Base-by-base conservation (phyloP, 2,113 vertebrate species). In the Stegostoma tigrinum region DNA sequence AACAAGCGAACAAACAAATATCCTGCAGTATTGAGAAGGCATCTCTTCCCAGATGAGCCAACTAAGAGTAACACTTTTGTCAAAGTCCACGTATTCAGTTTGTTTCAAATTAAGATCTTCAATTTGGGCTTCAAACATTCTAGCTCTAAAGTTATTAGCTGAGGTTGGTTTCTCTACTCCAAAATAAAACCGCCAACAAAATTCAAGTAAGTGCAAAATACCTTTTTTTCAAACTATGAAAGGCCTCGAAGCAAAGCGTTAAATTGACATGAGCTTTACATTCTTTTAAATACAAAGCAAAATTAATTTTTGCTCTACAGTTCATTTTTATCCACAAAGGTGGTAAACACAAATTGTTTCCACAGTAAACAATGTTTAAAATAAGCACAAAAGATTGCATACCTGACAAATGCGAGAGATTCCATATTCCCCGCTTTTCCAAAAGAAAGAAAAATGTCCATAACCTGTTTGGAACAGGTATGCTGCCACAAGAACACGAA, bases 391-490 rank as follows among this genome's bases (percentile, higher is more conserved):
- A 75, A 66, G 38, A 7, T 55, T 95, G 96, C 96, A 96, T 97
- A 99, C 99, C 98, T 99, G 99, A 96, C 98, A 99, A n/a, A 99
- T 98, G 97, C 99, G 97, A 96, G 99, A 98, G 52, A 99, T 98
- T 96, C 99, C 98, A 96, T 99, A 99, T 97, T 99, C 99, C 96
- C 99, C 99, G 97, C 99, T 99, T 96, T 99, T 96, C 99, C 99
- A 99, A 96, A 99, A 99, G 96, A 99, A 99, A 0, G 99, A 99
- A 96, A 99, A 99, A 97, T 99, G 99, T 27, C 99, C 99, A 96
- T 99, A 99, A 83, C 99, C 99, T 38, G 99, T 99, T 96, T 99
- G 99, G 97, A 99, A 99, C 23, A 99, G 98, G 97, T 99, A 99
- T 0, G 99, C 99, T 96, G 99, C 99, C 96, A 99, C 99, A 96